A percentile compares a stretch with the other conserved stretches of the same genome.
These are phyloP conservation scores for Antheraea pernyi DNA, from an alignment of 1,140 invertebrate species.

Conservation along the genomic window DNA sequence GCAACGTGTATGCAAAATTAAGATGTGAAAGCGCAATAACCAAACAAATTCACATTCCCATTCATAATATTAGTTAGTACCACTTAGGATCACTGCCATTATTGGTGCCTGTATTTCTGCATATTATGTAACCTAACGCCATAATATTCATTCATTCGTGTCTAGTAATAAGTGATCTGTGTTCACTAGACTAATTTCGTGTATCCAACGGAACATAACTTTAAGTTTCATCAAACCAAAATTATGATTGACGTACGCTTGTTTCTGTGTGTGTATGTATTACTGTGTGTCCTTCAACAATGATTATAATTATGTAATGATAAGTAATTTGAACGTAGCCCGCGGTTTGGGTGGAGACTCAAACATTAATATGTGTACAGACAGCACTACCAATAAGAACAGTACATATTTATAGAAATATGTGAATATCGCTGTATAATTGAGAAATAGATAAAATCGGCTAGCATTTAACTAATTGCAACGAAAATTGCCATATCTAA, in stretches of 20 bases:
- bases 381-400: constrained; percentile 30
- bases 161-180: constrained; percentile 6
- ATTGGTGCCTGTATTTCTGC: no score
- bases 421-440: no score
- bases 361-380: constrained; percentile 39
- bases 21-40: no score
- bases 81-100: no score
- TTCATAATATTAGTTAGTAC: no score
- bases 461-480: no score
- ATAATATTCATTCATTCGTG: no score
- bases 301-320: constrained; percentile 78
- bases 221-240: constrained; percentile 2
- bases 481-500: no score
- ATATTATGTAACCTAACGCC: no score
- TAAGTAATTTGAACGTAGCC: constrained; percentile 72
- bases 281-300: constrained; percentile 45
- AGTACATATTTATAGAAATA: neutral
- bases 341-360: constrained; percentile 55
- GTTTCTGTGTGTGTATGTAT: constrained; percentile 21
- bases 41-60: no score
- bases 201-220: neutral
- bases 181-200: neutral
- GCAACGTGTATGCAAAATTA: no score
- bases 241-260: constrained; percentile 8
- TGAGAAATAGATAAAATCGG: no score